Evolutionary conservation across 2,888 invertebrate species (phyloP).

Genomic region (Petrolisthes manimaculis): DNA sequence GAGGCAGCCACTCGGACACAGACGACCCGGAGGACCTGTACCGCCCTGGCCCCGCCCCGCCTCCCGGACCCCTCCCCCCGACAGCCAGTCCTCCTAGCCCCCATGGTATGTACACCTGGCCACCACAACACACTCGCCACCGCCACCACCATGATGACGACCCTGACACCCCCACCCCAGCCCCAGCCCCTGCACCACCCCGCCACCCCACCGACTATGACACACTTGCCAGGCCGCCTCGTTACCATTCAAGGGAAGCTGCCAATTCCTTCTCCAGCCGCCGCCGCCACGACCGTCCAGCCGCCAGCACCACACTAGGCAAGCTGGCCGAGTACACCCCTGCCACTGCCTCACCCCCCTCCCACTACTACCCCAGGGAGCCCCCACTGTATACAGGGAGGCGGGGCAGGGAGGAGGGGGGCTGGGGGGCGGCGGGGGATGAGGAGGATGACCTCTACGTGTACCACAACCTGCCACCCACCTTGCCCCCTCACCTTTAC

Average conservation of each 20-base stretch:
- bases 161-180: conserved; percentile 22
- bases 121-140: conserved; percentile 64
- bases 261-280: background rate
- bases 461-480: conserved; percentile 46
- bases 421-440: conserved; percentile 19
- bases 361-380: conserved; percentile 9
- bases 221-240: conserved; percentile 15
- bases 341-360: conserved; percentile 20
- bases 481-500: conserved; percentile 51
- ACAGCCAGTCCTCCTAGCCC: conserved; percentile 60
- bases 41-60: conserved; percentile 25
- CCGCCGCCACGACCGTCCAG: conserved; percentile 1
- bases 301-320: background rate
- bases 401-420: conserved; percentile 1
- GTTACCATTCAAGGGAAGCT: background rate
- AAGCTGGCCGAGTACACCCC: conserved; percentile 4
- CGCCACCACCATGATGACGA: conserved; percentile 57
- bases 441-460: conserved; percentile 48
- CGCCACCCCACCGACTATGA: conserved; percentile 6
- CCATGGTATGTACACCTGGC: conserved; percentile 66
- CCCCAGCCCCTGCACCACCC: background rate
- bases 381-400: conserved; percentile 20
- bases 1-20: conserved; percentile 60
- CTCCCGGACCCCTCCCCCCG: conserved; percentile 10
- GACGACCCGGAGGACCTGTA: conserved; percentile 60